These are phyloP conservation scores for Gandaritis pyraliata DNA, from an alignment of 2,888 invertebrate genomes.

Conservation along the genomic window DNA sequence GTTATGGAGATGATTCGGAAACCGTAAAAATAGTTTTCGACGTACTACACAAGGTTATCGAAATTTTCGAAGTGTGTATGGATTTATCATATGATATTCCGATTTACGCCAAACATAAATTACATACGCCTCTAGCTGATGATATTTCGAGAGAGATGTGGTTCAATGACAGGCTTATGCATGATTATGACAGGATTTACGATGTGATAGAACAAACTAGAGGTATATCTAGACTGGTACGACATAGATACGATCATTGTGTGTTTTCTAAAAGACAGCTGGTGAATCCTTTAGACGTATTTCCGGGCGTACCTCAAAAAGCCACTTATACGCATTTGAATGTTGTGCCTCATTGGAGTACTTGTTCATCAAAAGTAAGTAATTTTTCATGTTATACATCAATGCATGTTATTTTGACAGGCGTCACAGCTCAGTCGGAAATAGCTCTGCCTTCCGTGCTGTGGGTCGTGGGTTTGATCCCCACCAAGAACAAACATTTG, in stretches of 20 bases:
- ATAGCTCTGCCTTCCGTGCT: too few species aligned
- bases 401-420: too few species aligned
- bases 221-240: slow-evolving; percentile 32
- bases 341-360: slow-evolving; percentile 64
- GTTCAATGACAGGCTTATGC: slow-evolving; percentile 42
- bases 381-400: not conserved
- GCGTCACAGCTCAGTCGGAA: too few species aligned
- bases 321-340: slow-evolving; percentile 58
- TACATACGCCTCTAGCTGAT: slow-evolving; percentile 43
- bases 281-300: slow-evolving; percentile 57
- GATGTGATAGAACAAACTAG: slow-evolving; percentile 48
- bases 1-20: slow-evolving; percentile 47
- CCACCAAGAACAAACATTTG: too few species aligned
- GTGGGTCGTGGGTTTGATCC: too few species aligned
- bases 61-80: slow-evolving; percentile 58
- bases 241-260: slow-evolving; percentile 48
- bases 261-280: slow-evolving; percentile 60
- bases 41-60: slow-evolving; percentile 33
- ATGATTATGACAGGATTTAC: slow-evolving; percentile 52
- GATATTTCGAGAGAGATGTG: slow-evolving; percentile 37
- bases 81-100: slow-evolving; percentile 49
- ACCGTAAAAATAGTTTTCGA: slow-evolving; percentile 50
- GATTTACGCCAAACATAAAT: slow-evolving; percentile 48
- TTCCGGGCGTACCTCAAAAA: slow-evolving; percentile 54
- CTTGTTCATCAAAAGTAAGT: slow-evolving; percentile 55